Evolutionary conservation across 1,140 invertebrate species (phyloP).

Genomic region (Achroia grisella): DNA sequence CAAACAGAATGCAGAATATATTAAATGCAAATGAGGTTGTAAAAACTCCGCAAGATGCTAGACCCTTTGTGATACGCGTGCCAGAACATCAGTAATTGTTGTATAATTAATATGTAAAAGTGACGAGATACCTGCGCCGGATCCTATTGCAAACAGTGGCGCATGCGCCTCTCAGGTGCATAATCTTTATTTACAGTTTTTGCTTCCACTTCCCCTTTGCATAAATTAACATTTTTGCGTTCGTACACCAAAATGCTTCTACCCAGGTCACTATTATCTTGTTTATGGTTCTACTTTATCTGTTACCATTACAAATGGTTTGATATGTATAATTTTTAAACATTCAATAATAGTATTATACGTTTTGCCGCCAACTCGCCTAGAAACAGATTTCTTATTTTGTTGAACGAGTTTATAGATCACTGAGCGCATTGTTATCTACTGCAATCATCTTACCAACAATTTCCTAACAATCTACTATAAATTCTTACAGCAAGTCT

Average conservation of each 20-base stretch:
- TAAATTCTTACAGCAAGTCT: constrained; percentile 21
- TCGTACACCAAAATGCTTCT: constrained; percentile 19
- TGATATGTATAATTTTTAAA: not conserved
- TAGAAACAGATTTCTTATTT: constrained; percentile 35
- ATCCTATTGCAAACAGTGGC: constrained; percentile 50
- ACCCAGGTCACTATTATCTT: not conserved
- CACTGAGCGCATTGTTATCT: constrained; percentile 60
- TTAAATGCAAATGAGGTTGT: constrained; percentile 37
- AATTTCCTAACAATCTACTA: constrained; percentile 20
- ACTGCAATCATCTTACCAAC: constrained; percentile 38
- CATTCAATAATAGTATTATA: not conserved
- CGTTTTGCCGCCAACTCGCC: constrained; percentile 8
- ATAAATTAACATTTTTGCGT: constrained; percentile 58
- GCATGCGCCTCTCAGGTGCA: constrained; percentile 59
- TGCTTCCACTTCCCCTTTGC: constrained; percentile 65
- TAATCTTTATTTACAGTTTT: constrained; percentile 68
- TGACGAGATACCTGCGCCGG: constrained; percentile 47
- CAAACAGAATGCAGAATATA: constrained; percentile 13
- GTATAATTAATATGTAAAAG: constrained; percentile 61
- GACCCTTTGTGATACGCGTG: constrained; percentile 32
- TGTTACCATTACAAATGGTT: not conserved
- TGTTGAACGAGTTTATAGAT: constrained; percentile 53
- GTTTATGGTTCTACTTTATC: not conserved
- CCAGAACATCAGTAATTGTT: constrained; percentile 21
- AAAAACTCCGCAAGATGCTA: constrained; percentile 31